phyloP scores from a whole-genome alignment of 2,888 invertebrate species.

The Melangyna quadrimaculata region DNA sequence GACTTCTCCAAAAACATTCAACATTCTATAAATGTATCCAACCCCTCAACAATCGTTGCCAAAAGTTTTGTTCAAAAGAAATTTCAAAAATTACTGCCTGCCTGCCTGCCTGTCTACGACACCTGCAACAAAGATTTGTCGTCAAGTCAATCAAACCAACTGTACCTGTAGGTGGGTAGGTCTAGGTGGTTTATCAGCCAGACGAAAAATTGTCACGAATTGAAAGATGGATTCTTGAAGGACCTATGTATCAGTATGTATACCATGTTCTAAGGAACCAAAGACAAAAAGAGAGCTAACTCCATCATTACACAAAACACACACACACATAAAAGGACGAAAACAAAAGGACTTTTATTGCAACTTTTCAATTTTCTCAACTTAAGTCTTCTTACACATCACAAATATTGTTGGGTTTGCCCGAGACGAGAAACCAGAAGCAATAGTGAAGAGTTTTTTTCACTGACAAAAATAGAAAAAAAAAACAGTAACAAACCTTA shows the following conservation, averaged over 20 bases:
- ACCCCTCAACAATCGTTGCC: not conserved
- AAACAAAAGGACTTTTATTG: conserved; percentile 48
- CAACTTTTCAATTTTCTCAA: conserved; percentile 64
- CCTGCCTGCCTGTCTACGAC: conserved; percentile 24
- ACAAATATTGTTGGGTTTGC: not conserved
- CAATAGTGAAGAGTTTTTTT: conserved; percentile 18
- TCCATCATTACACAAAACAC: not conserved
- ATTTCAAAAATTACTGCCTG: not conserved
- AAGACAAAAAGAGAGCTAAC: not conserved
- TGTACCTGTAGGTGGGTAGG: not conserved
- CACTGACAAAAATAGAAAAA: not conserved
- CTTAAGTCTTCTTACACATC: conserved; percentile 21
- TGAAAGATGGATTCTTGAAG: conserved; percentile 53
- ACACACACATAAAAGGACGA: not conserved
- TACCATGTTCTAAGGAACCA: not conserved
- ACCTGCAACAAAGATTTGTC: conserved; percentile 39
- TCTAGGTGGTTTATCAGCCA: too few relatives aligned
- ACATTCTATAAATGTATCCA: not conserved
- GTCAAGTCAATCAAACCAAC: conserved; percentile 41
- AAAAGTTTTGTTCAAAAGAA: conserved; percentile 8
- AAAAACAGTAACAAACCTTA: not conserved
- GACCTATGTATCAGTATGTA: not conserved
- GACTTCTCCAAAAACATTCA: not conserved
- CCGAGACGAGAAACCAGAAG: not conserved
- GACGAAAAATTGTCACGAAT: conserved; percentile 40